Evolutionary conservation across 2,113 vertebrate species (phyloP).

Genomic region (Tonatia bakeri): DNA sequence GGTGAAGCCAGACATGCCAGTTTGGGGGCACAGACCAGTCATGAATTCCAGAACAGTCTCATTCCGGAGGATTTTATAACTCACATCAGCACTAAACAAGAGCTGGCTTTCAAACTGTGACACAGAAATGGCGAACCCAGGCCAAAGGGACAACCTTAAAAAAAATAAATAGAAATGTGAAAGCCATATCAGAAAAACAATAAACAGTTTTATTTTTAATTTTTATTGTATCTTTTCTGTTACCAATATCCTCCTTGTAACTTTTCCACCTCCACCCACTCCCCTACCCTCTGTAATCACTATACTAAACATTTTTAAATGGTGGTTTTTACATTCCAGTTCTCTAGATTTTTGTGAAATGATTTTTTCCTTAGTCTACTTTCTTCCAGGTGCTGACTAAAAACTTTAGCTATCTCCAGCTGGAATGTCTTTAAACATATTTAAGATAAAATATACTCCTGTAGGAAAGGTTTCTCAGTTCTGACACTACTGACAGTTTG

Average conservation of each 20-base stretch:
- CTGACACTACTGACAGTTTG: neutral
- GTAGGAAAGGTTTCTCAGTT: neutral
- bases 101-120: slow-evolving; percentile 72
- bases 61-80: slow-evolving; percentile 79
- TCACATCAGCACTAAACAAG: slow-evolving; percentile 71
- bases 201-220: neutral
- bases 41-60: slow-evolving; percentile 80
- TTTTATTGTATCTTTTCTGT: too few species aligned
- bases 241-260: too few species aligned
- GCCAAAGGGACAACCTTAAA: slow-evolving; percentile 78
- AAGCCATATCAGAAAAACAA: neutral
- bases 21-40: slow-evolving; percentile 57
- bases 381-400: neutral
- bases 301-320: neutral
- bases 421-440: neutral
- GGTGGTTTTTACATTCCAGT: neutral
- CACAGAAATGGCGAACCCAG: slow-evolving; percentile 76
- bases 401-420: neutral
- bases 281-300: neutral
- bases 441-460: neutral
- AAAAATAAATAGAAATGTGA: neutral
- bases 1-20: slow-evolving; percentile 25
- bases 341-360: neutral
- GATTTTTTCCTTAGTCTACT: neutral
- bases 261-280: neutral